phyloP scores from a whole-genome alignment of 2,113 vertebrate species.

The Alligator sinensis region DNA sequence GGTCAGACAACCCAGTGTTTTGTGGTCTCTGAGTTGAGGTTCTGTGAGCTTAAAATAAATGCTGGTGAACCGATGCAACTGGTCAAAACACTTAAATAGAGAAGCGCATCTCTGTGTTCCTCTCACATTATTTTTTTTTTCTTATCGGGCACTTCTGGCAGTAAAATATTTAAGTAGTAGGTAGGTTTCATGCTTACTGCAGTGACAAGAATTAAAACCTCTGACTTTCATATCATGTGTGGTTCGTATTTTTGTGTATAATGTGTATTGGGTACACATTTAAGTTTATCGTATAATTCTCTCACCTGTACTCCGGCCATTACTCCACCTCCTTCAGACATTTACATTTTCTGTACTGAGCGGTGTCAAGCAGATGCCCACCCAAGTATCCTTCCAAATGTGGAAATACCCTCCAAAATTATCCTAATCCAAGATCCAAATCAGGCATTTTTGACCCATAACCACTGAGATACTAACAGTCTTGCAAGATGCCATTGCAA shows the following conservation, averaged over 20 bases:
- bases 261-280: neutral
- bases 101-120: conserved; percentile 15
- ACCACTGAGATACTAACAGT: neutral
- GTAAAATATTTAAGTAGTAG: conserved; percentile 1
- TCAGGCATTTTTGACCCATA: neutral
- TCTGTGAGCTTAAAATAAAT: conserved; percentile 76
- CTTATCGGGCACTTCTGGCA: neutral
- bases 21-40: conserved; percentile 48
- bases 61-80: conserved; percentile 42
- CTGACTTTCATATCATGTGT: conserved; percentile 6
- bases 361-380: neutral
- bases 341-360: neutral
- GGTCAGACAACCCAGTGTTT: conserved; percentile 44
- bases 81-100: conserved; percentile 44
- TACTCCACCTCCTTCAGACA: neutral
- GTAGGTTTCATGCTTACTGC: conserved; percentile 24
- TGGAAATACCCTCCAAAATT: neutral
- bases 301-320: neutral
- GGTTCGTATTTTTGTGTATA: neutral
- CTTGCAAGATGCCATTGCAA: neutral
- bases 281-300: neutral
- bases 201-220: conserved; percentile 38
- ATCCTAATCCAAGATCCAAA: neutral
- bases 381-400: neutral
- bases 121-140: conserved; percentile 11